Evolutionary conservation across 2,113 vertebrate genomes (phyloP), one percentile per base, ranked within the genome.

Genomic region (Myiagra hebetior): DNA sequence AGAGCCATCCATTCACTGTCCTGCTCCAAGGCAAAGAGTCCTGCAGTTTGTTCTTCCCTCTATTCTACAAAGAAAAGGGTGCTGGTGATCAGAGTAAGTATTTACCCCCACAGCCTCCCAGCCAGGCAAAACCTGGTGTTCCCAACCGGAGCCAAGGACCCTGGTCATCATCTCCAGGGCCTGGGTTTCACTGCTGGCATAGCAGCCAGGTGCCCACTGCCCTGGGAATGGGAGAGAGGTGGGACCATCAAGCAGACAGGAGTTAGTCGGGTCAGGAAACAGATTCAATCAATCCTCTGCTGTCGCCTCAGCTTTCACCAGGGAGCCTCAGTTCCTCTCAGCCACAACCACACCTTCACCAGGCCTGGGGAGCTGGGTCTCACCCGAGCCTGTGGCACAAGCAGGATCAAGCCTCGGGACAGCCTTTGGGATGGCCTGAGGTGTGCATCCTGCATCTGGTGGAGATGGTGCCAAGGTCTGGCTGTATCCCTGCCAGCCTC

Each of bases 301-400:
- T 37, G 3, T 17, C 6, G 1, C 10, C 69, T 17, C 53, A 82
- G 33, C 16, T 50, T 69, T 35, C 69, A 33, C 7, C 23, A 33
- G 0, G 3, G 27, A 65, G 11, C 33, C 26, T 52, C 21, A 3
- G 16, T 24, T 37, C 41, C 14, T 50, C 35, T 1, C 0, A 77
- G 35, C 44, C 50, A 31, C 24, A 41, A 1, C 18, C 31, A 22
- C 19, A 26, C 2, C 3, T 17, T 53, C 11, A 3, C 39, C 41
- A 26, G 26, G 16, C 35, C 41, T 27, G 57, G 11, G 39, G 16
- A 56, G 7, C 35, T 56, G 64, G 9, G 18, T n/a, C 7, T 10
- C 62, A 30, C 18, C 33, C 0, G 0, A 49, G 67, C 26, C 35
- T 1, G 1, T 15, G 35, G 19, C 11, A 64, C 10, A 4, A 31